These are phyloP conservation scores for Thunnus maccoyii DNA, from an alignment of 2,113 vertebrate species.

Conservation along the genomic window DNA sequence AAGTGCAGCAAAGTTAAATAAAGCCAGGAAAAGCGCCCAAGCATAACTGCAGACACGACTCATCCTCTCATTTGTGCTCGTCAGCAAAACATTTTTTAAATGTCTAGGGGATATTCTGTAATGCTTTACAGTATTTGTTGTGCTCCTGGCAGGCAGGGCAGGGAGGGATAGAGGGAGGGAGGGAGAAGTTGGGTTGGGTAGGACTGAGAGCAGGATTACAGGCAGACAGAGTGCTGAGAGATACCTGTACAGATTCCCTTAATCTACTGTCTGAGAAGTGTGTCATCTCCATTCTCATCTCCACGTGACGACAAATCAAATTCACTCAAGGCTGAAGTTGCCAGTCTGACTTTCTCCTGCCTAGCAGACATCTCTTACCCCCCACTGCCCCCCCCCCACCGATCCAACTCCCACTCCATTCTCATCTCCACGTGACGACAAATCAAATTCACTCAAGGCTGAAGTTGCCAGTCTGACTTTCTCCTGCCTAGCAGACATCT, in stretches of 20 bases:
- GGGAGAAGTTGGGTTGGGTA: constrained; percentile 30
- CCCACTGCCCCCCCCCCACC: too few relatives aligned
- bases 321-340: neutral
- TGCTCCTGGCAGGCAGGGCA: constrained; percentile 20
- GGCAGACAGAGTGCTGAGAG: constrained; percentile 59
- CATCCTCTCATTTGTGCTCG: constrained; percentile 43
- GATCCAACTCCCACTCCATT: too few relatives aligned
- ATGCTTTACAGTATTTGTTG: constrained; percentile 41
- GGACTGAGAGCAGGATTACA: constrained; percentile 56
- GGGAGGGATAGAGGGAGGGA: neutral
- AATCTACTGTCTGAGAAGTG: constrained; percentile 46
- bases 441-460: constrained; percentile 16
- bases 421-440: constrained; percentile 34
- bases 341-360: neutral
- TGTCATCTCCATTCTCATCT: constrained; percentile 19
- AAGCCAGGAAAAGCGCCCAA: constrained; percentile 1
- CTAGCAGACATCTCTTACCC: neutral
- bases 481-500: neutral
- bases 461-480: neutral
- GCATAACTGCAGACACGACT: constrained; percentile 6
- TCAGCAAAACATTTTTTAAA: constrained; percentile 55
- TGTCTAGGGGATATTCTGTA: constrained; percentile 59
- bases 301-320: constrained; percentile 45
- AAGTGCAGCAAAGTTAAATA: neutral
- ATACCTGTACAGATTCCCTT: constrained; percentile 53